Evolutionary conservation across 2,797 vertebrate genomes (phyloP).

Genomic region (Gymnoscopelus microlampas): DNA sequence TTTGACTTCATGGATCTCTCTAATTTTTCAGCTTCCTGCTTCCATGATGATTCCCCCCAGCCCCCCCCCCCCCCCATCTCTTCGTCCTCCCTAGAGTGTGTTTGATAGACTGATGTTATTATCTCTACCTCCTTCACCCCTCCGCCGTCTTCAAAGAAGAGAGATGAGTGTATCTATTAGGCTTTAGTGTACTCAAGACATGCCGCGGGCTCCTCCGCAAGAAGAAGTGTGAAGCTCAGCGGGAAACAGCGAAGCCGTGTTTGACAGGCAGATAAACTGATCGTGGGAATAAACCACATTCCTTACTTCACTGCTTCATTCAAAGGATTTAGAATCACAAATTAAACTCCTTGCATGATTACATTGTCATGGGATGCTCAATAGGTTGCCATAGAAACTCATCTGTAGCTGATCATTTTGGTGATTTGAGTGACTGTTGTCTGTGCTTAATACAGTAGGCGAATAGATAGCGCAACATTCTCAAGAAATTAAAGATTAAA

Average conservation of each 20-base stretch:
- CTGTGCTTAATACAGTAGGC: too few relatives aligned
- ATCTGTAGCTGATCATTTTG: too few relatives aligned
- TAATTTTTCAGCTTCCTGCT: background rate
- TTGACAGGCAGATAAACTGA: slow-evolving; percentile 48
- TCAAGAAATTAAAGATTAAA: too few relatives aligned
- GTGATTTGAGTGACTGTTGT: too few relatives aligned
- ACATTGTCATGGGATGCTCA: background rate
- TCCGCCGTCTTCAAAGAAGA: slow-evolving; percentile 59
- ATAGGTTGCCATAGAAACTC: too few relatives aligned
- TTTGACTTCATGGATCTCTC: too few relatives aligned
- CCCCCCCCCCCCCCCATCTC: background rate
- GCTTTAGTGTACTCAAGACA: slow-evolving; percentile 62
- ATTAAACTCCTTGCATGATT: background rate
- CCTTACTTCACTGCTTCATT: slow-evolving; percentile 20
- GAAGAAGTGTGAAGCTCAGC: slow-evolving; percentile 13
- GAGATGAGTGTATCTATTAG: slow-evolving; percentile 55
- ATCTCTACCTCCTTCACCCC: slow-evolving; percentile 58
- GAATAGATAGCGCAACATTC: too few relatives aligned
- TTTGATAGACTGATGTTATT: slow-evolving; percentile 75
- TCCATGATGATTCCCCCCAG: slow-evolving; percentile 1
- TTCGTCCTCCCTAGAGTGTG: slow-evolving; percentile 33
- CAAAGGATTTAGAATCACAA: too few relatives aligned
- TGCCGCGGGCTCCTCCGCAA: slow-evolving; percentile 48
- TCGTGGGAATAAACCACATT: slow-evolving; percentile 42
- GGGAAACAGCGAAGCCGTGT: slow-evolving; percentile 19